Percentiles rank a stretch among this genome's conserved stretches.
phyloP scores from a whole-genome alignment of 2,113 vertebrate genomes.

The Xyliphius kryptos region DNA sequence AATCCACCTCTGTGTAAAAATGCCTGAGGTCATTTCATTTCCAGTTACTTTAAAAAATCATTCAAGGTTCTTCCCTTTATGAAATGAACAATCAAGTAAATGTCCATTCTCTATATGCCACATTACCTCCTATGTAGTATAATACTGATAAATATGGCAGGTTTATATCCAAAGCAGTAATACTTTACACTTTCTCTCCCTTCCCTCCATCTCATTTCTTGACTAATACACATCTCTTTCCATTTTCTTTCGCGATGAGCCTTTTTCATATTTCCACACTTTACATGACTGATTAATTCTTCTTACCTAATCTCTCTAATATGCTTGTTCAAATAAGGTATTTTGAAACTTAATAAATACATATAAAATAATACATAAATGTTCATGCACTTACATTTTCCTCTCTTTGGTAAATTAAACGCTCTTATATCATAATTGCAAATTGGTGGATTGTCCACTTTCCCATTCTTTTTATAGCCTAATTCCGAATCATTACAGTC shows the following conservation, averaged over 20 bases:
- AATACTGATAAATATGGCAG: constrained; percentile 58
- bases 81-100: constrained; percentile 41
- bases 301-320: constrained; percentile 41
- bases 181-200: constrained; percentile 45
- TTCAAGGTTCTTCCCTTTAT: constrained; percentile 31
- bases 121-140: constrained; percentile 43
- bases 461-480: too few species aligned
- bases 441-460: constrained; percentile 21
- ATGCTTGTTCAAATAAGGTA: constrained; percentile 46
- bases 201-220: constrained; percentile 9
- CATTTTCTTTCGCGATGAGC: too few species aligned
- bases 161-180: constrained; percentile 50
- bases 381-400: constrained; percentile 48
- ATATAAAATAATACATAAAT: constrained; percentile 45
- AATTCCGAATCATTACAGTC: too few species aligned
- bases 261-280: too few species aligned
- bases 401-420: constrained; percentile 25
- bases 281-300: too few species aligned
- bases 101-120: constrained; percentile 56
- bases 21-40: constrained; percentile 70
- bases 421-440: constrained; percentile 25
- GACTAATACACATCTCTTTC: constrained; percentile 25
- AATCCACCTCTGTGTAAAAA: too few species aligned
- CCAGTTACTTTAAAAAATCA: constrained; percentile 76
- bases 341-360: constrained; percentile 48